Base-by-base conservation (phyloP, 1,140 invertebrate species). In the Eubasilissa regina region DNA sequence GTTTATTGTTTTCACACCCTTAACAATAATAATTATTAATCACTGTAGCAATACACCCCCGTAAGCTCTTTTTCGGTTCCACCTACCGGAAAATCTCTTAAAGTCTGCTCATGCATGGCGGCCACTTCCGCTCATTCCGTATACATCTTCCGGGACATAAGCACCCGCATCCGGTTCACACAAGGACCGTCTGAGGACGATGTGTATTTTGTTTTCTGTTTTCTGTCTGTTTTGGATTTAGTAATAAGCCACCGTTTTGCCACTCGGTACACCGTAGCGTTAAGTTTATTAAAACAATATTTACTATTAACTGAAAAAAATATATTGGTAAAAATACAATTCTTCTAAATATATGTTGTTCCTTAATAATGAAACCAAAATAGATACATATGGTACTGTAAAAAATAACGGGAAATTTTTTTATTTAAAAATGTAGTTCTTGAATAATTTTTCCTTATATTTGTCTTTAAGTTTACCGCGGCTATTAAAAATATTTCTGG, bases 61-160 rank as follows among this genome's bases (percentile, higher is more conserved):
- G 9, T 25, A 44, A 11, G 17, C 15, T 68, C 12, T 70, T 25
- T 1, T 44, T 21, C 11, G 55, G n/a, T 43, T 17, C 72, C 17
- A 58, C 51, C 64, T 64, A 70, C 45, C 53, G 47, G 66, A 66
- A 77, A 64, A 77, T 60, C 75, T 58, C 75, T 68, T 68, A 77
- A 77, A 43, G 44, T 66, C 62, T 53, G 35, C 44, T 66, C 45
- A 25, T 25, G 78, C 64, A 55, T 56, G 56, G 48, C 53, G 44
- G 51, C 75, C 78, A 47, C 78, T 79, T 79, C 80, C 80, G 74
- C 80, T 81, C 77, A 81, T 81, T 81, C 58, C 48, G 72, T 72
- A 79, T 78, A 75, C 77, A 72, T 77, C 78, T 81, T 81, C 80
- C 77, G 66, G 77, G 66, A 43, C 55, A 81, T 81, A 81, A 81